A percentile compares a stretch with the other conserved stretches of the same genome.
Conservation (phyloP, 2,797 vertebrate species). For the Acipenser ruthenus region DNA sequence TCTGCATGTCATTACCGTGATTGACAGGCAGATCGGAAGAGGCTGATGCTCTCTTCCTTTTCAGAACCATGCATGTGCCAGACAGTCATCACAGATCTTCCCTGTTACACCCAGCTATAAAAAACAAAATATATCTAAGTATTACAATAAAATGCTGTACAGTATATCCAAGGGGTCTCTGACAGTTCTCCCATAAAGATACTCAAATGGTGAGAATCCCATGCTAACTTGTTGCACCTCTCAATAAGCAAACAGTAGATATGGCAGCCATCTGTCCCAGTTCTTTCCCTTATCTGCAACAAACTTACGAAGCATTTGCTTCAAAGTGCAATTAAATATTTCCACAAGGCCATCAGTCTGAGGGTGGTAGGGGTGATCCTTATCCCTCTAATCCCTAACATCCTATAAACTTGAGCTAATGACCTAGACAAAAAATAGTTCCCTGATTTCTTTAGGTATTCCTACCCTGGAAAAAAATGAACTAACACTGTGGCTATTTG, state of each 20-base stretch:
- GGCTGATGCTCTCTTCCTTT: too few relatives aligned
- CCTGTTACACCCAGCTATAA: too few relatives aligned
- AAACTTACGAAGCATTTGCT: slow-evolving; percentile 10
- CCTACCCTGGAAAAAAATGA: slow-evolving; percentile 18
- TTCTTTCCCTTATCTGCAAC: background rate
- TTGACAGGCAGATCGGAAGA: too few relatives aligned
- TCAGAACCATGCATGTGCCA: too few relatives aligned
- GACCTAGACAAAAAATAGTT: slow-evolving; percentile 12
- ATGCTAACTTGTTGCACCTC: slow-evolving; percentile 2
- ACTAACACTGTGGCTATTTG: slow-evolving; percentile 5
- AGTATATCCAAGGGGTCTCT: background rate
- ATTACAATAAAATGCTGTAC: too few relatives aligned
- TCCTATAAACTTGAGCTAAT: slow-evolving; percentile 5
- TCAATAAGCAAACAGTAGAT: slow-evolving; percentile 6
- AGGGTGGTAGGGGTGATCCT: slow-evolving; percentile 5
- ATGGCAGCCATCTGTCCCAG: slow-evolving; percentile 7
- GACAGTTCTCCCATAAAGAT: slow-evolving; percentile 1
- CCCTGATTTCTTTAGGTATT: slow-evolving; percentile 18
- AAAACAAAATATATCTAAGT: too few relatives aligned
- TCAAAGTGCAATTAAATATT: slow-evolving; percentile 11
- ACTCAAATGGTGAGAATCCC: slow-evolving; percentile 8
- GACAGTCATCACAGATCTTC: too few relatives aligned
- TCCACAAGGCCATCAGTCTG: slow-evolving; percentile 6
- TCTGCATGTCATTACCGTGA: too few relatives aligned
- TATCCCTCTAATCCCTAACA: slow-evolving; percentile 13